Evolutionary conservation across 1,140 invertebrate genomes (phyloP), one percentile per base, ranked within the genome.

Genomic region (Acromyrmex echinatior): DNA sequence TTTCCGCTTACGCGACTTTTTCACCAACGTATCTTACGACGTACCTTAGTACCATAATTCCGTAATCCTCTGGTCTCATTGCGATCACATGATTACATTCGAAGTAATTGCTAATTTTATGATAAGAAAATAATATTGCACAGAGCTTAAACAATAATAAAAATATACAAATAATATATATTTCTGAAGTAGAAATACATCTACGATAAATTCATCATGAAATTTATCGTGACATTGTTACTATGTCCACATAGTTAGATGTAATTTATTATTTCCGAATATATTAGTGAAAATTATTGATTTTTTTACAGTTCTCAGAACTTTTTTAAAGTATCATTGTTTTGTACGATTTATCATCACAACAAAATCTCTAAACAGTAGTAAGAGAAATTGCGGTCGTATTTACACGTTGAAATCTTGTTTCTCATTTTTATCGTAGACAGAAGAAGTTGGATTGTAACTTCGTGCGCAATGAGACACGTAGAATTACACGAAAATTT

Each of bases 31-130:
- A 56, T 45, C 39, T 84, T 84, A 76, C n/a, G 31, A 84, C 25
- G 39, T 84, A 84, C 56, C 70, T 82, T 84, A 74, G 80, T 84
- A 74, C 80, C 80, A 51, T 73, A 62, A 18, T 62, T 45, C 39
- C 56, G 31, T 74, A 84, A 84, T 84, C 68, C 45, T 62, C 70
- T 62, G 14, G 80, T 74, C 35, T 62, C 39, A 58, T 62, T 62
- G 80, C 80, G 56, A 62, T 62, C 49, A 28, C 39, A 28, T 7
- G 49, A 49, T 68, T 68, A 35, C 78, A 10, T 80, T 49, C 31
- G 25, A 49, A 18, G 28, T 28, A 51, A 79, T 28, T 79, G 7
- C n/a, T 21, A 68, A 35, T 49, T 66, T 53, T 35, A 25, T 74
- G 9, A 7, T 4, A 4, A 9, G 9, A 51, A 28, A 49, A 35